phyloP scores from a whole-genome alignment of 1,140 invertebrate genomes.

The Dendrolimus punctatus region DNA sequence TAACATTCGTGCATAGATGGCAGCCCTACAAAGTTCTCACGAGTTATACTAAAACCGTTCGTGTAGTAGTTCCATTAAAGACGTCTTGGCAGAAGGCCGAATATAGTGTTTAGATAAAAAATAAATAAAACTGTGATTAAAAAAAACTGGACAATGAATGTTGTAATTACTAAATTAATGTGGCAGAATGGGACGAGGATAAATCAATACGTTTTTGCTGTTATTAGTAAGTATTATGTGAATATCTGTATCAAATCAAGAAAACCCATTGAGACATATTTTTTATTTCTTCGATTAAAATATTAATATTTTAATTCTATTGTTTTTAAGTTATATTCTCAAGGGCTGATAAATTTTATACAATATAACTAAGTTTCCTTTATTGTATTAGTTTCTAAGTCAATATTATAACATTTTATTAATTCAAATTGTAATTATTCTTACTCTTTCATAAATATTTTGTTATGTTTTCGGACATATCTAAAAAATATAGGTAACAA shows the following conservation, averaged over 20 bases:
- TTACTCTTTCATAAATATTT: too few relatives aligned
- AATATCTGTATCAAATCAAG: not conserved
- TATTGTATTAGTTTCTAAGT: too few relatives aligned
- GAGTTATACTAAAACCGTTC: not conserved
- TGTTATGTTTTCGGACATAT: too few relatives aligned
- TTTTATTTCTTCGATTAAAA: conserved; percentile 1
- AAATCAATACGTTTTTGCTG: conserved; percentile 54
- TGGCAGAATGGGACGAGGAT: conserved; percentile 51
- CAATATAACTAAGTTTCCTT: too few relatives aligned
- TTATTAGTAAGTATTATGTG: conserved; percentile 41
- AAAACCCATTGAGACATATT: conserved; percentile 1
- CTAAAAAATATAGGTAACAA: too few relatives aligned
- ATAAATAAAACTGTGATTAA: conserved; percentile 12
- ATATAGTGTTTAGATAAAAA: conserved; percentile 5
- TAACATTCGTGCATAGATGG: too few relatives aligned
- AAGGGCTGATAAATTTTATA: too few relatives aligned
- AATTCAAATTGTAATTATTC: too few relatives aligned
- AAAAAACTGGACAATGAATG: conserved; percentile 42
- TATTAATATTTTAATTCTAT: too few relatives aligned
- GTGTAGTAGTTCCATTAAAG: conserved; percentile 25
- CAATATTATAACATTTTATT: too few relatives aligned
- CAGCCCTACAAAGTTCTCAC: too few relatives aligned
- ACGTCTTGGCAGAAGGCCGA: conserved; percentile 31
- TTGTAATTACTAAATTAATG: conserved; percentile 47
- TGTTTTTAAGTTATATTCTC: too few relatives aligned